Evolutionary conservation across 2,888 invertebrate genomes (phyloP), one percentile per base, ranked within the genome.

Genomic region (Blomia tropicalis): DNA sequence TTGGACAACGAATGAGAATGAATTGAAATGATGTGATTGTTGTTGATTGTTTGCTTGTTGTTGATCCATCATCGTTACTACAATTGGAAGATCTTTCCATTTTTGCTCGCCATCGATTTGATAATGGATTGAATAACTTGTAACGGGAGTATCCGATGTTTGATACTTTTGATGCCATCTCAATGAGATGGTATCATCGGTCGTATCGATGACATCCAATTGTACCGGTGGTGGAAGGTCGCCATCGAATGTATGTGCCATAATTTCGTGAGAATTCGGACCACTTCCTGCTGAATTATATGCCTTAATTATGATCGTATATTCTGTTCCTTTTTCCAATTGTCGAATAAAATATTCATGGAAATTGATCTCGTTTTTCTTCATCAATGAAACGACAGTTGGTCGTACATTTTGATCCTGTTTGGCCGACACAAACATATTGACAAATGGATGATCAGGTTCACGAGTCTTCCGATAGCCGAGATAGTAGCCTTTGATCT

Each of bases 141-240:
- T 58, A 2, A 59, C 23, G 7, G 63, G 5, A 11, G 29, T 25
- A 11, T 56, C 30, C 17, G 27, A 51, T 7, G 19, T 56, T 2
- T 65, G 63, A 1, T 63, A 30, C 17, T 53, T 60, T 25, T 30
- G 60, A 17, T 44, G 27, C 64, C 63, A 65, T 17, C 58, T 60
- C 14, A 65, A 19, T 22, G 62, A 53, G 19, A 70, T 67, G 4
- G 67, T 60, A 36, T 54, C 65, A 29, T 63, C 62, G 7, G 69
- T 59, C 1, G 67, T 66, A 1, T 65, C 58, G 4, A 66, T 64
- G 4, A 69, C 65, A 58, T 64, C 66, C 3, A 69, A 62, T 23
- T 64, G 59, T 2, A 69, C 68, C 1, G 70, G 62, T 5, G 67
- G 56, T n/a, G 70, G 70, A 27, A 69, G 66, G 58, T 69, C 70